A percentile compares a stretch with the other conserved stretches of the same genome.
phyloP scores from a whole-genome alignment of 2,113 vertebrate genomes.

The Monopterus albus region DNA sequence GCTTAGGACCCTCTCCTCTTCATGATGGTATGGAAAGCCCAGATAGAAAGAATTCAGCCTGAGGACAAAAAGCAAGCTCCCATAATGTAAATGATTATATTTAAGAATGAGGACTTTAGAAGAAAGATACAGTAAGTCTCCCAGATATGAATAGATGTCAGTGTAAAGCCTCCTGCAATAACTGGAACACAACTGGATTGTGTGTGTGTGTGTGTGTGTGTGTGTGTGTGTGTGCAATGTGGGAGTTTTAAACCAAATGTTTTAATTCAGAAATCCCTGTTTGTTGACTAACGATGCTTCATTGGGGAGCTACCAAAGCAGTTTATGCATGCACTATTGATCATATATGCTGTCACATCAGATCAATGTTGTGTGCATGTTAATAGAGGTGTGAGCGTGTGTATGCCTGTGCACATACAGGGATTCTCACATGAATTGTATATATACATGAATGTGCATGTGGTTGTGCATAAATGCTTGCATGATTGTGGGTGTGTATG shows the following conservation, averaged over 20 bases:
- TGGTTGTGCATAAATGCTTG: no score
- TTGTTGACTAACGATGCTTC: conserved; percentile 57
- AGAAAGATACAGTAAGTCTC: no score
- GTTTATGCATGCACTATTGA: conserved; percentile 72
- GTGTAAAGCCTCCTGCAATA: no score
- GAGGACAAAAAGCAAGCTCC: no score
- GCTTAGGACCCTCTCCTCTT: no score
- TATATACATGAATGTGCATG: conserved; percentile 1
- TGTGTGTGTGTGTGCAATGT: conserved; percentile 27
- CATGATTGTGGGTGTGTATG: conserved; percentile 39
- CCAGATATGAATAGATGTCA: no score
- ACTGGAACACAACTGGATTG: no score
- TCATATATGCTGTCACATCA: conserved; percentile 54
- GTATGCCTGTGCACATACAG: background rate
- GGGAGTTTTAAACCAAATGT: conserved; percentile 60
- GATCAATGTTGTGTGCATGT: conserved; percentile 62
- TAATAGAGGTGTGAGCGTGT: conserved; percentile 41
- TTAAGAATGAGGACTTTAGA: no score
- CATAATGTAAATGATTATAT: no score
- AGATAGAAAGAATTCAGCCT: no score
- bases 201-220: conserved; percentile 8
- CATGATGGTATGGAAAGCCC: no score
- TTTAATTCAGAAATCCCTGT: conserved; percentile 74
- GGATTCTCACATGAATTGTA: conserved; percentile 13
- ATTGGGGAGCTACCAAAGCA: conserved; percentile 38